Base-by-base conservation (phyloP, 2,797 vertebrate genomes). In the Labroides dimidiatus region DNA sequence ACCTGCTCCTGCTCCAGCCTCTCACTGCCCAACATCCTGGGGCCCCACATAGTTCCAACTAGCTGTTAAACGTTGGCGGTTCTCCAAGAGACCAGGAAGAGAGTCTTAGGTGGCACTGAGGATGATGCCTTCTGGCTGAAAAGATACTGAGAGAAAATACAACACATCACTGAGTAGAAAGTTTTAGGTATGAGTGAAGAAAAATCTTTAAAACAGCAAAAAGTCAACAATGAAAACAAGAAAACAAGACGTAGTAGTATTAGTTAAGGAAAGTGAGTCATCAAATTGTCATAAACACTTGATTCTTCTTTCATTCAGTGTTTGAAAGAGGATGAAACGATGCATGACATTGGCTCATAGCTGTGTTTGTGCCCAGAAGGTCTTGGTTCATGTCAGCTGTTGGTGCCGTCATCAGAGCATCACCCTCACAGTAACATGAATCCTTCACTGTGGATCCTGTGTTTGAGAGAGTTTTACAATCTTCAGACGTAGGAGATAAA, bases 1-100 rank as follows among this genome's bases (percentile, higher is more conserved):
- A 91, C 90, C 89, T 90, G 87, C 85, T 89, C 20, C 65, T 43
- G 51, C 81, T 80, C 58, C 81, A 45, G 12, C 77, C 43, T 72
- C 78, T 69, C 47, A 49, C 52, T 71, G 64, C 78, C 72, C 82
- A 42, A 68, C 70, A 58, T 84, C 84, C 55, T 47, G 62, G 30
- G 62, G 72, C 67, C 64, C 64, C 68, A 50, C 81, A 83, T 71
- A 58, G 63, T 76, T 78, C 42, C 0, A 27, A 63, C 55, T 74
- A 80, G 82, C 72, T 85, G 80, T 74, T 69, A 69, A 84, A 87
- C 73, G 82, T 84, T 87, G 81, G 65, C 84, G 57, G 59, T 37
- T 66, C 60, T 70, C 79, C 64, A 2, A 15, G 37, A 79, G 75
- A 62, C 51, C 72, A 37, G 53, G 37, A 49, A 63, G 24, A 53